phyloP scores from a whole-genome alignment of 2,797 vertebrate genomes.

The Sandelia bainsii region DNA sequence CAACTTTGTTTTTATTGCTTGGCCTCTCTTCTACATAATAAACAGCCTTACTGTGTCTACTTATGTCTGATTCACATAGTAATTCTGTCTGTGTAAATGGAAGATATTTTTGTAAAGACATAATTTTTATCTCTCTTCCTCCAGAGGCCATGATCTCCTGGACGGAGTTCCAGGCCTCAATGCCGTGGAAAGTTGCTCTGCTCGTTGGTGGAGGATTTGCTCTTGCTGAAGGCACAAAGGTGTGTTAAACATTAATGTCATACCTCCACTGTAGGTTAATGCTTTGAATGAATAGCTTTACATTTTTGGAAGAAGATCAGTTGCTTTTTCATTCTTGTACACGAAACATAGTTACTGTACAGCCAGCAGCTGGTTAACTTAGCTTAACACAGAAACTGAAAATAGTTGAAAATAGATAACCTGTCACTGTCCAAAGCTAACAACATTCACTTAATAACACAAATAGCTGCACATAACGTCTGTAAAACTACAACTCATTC shows the following conservation, averaged over 20 bases:
- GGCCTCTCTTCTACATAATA: too few species aligned
- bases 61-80: too few species aligned
- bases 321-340: too few species aligned
- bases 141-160: conserved; percentile 90
- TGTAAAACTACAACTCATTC: too few species aligned
- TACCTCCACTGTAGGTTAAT: too few species aligned
- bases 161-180: conserved; percentile 93
- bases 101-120: too few species aligned
- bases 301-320: background rate
- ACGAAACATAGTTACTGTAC: background rate
- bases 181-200: conserved; percentile 94
- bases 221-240: conserved; percentile 93
- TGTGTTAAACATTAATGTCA: conserved; percentile 40
- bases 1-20: too few species aligned
- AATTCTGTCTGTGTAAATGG: too few species aligned
- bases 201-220: conserved; percentile 95
- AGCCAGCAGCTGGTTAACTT: background rate
- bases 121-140: conserved; percentile 43
- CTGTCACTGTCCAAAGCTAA: background rate
- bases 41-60: too few species aligned
- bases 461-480: too few species aligned
- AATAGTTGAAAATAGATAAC: background rate
- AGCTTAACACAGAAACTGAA: background rate
- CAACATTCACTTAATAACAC: too few species aligned
- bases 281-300: background rate